Evolutionary conservation across 2,113 vertebrate genomes (phyloP), one percentile per base, ranked within the genome.

Genomic region (Sander vitreus): DNA sequence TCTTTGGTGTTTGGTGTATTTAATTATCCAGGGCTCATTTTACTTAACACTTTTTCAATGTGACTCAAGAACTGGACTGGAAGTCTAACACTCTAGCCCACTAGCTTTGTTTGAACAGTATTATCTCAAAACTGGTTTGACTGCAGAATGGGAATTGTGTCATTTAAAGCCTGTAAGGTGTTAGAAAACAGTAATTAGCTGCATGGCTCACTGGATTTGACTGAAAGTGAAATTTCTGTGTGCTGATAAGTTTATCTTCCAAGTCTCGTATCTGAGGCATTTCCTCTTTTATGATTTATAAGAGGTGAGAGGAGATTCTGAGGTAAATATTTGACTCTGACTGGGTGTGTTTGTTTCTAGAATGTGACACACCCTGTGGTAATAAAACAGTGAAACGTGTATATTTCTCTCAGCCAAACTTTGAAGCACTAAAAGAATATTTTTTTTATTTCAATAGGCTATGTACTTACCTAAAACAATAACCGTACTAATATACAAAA

Each of bases 251-350:
- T 45, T 48, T 23, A 9, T 59, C 27, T 19, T 64, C 36, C 33
- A 33, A 33, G 33, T 80, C 27, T 1, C 1, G 2, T 33, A 23
- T 57, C 21, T 10, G 27, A 57, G 6, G 21, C 33, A 55, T 81
- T 83, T 83, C 83, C 70, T 84, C 73, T 80, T 83, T 80, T 2
- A 12, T 66, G 80, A 86, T 78, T 84, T 71, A 67, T 47, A 39
- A 16, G 27, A 27, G 25, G 25, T 25, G 19, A 3, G 19, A 64
- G 23, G 18, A 13, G 16, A 48, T 54, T n/a, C 63, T 21, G 16
- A 59, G 54, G 70, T 78, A 65, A 88, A 85, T 81, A 55, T 71
- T 70, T 81, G 53, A 70, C n/a, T 65, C 3, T 18, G 0, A 39
- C 3, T 33, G 18, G 8, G 8, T 21, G 1, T 63, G 25, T 83